These are phyloP conservation scores for Meloe dianella DNA, from an alignment of 2,888 invertebrate genomes.

Conservation along the genomic window DNA sequence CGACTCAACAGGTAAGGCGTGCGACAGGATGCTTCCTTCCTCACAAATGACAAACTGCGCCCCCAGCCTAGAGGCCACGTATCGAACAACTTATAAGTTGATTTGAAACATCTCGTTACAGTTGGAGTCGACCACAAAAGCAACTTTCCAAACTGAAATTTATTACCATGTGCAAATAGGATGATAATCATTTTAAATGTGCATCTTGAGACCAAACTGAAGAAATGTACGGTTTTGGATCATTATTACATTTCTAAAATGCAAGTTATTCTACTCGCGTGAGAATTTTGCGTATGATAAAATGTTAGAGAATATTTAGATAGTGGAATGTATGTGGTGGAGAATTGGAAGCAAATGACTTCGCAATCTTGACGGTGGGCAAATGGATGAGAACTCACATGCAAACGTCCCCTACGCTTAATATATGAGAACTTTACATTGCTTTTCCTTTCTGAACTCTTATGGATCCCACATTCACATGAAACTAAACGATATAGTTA, in stretches of 20 bases:
- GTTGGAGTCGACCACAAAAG: constrained; percentile 33
- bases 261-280: constrained; percentile 33
- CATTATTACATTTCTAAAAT: constrained; percentile 21
- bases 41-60: constrained; percentile 43
- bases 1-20: constrained; percentile 48
- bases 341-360: constrained; percentile 50
- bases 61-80: constrained; percentile 39
- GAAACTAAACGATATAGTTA: constrained; percentile 35
- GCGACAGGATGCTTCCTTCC: constrained; percentile 43
- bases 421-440: constrained; percentile 39
- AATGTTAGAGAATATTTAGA: constrained; percentile 41
- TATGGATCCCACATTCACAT: constrained; percentile 43
- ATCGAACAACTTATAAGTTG: constrained; percentile 49
- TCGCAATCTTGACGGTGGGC: constrained; percentile 43
- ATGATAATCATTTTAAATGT: constrained; percentile 48
- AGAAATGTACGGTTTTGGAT: constrained; percentile 18
- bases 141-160: constrained; percentile 48
- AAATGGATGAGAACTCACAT: constrained; percentile 41
- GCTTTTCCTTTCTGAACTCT: constrained; percentile 39
- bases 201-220: constrained; percentile 42
- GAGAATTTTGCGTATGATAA: constrained; percentile 32
- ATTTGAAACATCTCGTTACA: constrained; percentile 46
- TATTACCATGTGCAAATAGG: constrained; percentile 44
- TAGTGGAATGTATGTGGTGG: constrained; percentile 45
- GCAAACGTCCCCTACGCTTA: constrained; percentile 42